phyloP scores from a whole-genome alignment of 2,797 vertebrate genomes.

The Sebastes vulpes region DNA sequence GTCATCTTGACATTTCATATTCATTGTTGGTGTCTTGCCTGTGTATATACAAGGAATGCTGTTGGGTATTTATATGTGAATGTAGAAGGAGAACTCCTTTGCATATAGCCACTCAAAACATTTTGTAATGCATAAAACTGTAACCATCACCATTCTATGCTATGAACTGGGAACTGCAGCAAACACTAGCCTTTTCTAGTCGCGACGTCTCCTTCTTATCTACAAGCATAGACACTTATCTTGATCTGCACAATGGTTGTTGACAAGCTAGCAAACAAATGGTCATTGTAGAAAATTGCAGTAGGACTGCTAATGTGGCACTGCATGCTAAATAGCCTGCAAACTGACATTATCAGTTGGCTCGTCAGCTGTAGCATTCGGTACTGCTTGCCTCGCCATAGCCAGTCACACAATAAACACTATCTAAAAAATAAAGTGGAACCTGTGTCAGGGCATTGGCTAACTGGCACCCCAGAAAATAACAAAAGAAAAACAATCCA shows the following conservation, averaged over 20 bases:
- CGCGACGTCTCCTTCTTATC: neutral
- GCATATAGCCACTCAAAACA: neutral
- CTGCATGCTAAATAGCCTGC: neutral
- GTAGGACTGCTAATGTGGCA: neutral
- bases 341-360: neutral
- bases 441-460: neutral
- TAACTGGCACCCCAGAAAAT: neutral
- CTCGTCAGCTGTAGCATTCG: neutral
- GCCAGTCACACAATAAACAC: neutral
- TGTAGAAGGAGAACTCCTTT: neutral
- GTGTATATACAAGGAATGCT: neutral
- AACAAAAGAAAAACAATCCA: neutral
- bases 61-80: neutral
- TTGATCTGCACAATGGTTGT: neutral
- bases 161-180: neutral
- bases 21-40: neutral
- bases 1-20: neutral
- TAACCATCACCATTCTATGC: neutral
- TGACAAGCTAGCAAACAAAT: neutral
- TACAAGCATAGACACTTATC: neutral
- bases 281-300: neutral
- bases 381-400: neutral
- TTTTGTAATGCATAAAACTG: neutral
- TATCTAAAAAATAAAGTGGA: neutral
- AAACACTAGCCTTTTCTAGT: too few species aligned